Evolutionary conservation across 1,140 invertebrate species (phyloP).

Genomic region (Brachionus sp.): DNA sequence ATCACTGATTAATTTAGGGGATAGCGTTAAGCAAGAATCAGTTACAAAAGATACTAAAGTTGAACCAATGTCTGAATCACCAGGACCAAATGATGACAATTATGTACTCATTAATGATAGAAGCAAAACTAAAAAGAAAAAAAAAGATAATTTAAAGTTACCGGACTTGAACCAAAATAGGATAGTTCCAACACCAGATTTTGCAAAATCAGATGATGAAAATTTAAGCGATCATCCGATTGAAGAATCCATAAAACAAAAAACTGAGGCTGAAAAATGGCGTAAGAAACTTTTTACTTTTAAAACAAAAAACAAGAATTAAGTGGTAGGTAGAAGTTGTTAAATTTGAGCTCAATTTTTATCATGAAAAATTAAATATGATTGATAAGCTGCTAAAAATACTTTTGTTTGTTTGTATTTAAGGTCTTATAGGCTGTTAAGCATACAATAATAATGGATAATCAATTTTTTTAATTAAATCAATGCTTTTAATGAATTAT

Average conservation of each 20-base stretch:
- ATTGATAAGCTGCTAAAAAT: neutral
- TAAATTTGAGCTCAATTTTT: neutral
- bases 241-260: neutral
- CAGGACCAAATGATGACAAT: neutral
- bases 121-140: neutral
- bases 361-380: neutral
- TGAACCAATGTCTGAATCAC: neutral
- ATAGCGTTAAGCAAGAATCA: neutral
- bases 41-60: neutral
- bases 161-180: neutral
- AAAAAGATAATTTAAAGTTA: neutral
- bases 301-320: neutral
- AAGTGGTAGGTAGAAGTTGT: neutral
- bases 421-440: no score
- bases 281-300: neutral
- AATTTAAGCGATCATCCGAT: neutral
- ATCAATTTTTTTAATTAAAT: no score
- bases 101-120: neutral
- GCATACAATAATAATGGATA: no score
- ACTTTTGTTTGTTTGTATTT: neutral
- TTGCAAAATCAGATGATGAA: neutral
- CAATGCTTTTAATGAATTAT: no score
- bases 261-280: slow-evolving; percentile 8
- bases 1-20: neutral
- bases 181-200: neutral